A percentile compares a stretch with the other conserved stretches of the same genome.
These are phyloP conservation scores for Callyntrura guangdongensis DNA, from an alignment of 2,888 invertebrate genomes.

Conservation along the genomic window DNA sequence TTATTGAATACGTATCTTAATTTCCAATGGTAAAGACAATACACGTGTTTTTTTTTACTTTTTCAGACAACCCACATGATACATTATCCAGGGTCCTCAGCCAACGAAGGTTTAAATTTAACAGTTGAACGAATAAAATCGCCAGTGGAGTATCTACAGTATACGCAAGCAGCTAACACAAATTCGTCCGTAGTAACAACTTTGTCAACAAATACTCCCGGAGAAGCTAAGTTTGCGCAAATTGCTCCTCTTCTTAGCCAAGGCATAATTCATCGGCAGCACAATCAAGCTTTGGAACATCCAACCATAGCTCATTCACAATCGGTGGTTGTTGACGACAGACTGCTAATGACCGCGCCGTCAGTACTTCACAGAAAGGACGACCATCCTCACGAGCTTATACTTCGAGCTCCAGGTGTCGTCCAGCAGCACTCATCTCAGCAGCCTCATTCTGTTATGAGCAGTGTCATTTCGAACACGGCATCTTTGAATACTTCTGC, in stretches of 20 bases:
- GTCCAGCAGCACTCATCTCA: conserved; percentile 76
- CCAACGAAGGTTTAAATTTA: conserved; percentile 84
- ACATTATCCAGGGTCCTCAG: conserved; percentile 75
- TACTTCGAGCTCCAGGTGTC: conserved; percentile 75
- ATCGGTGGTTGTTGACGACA: conserved; percentile 76
- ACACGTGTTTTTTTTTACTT: background rate
- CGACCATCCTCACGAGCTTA: conserved; percentile 69
- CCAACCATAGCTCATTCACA: conserved; percentile 49
- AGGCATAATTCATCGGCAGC: conserved; percentile 78
- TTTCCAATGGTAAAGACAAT: conserved; percentile 6
- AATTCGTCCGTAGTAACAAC: conserved; percentile 51
- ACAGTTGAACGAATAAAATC: conserved; percentile 83
- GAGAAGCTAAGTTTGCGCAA: conserved; percentile 83
- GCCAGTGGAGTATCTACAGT: conserved; percentile 79
- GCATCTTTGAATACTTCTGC: conserved; percentile 32
- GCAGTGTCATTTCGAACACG: conserved; percentile 67
- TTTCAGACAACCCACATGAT: conserved; percentile 74
- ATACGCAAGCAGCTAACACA: conserved; percentile 52
- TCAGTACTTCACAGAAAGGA: conserved; percentile 62
- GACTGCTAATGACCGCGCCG: conserved; percentile 80
- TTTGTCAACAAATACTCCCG: conserved; percentile 78
- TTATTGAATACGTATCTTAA: no score
- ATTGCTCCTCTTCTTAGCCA: conserved; percentile 84
- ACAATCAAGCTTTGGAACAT: conserved; percentile 49
- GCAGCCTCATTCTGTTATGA: conserved; percentile 30